Conservation (phyloP, 2,797 vertebrate genomes). For the Labeo calbasu region DNA sequence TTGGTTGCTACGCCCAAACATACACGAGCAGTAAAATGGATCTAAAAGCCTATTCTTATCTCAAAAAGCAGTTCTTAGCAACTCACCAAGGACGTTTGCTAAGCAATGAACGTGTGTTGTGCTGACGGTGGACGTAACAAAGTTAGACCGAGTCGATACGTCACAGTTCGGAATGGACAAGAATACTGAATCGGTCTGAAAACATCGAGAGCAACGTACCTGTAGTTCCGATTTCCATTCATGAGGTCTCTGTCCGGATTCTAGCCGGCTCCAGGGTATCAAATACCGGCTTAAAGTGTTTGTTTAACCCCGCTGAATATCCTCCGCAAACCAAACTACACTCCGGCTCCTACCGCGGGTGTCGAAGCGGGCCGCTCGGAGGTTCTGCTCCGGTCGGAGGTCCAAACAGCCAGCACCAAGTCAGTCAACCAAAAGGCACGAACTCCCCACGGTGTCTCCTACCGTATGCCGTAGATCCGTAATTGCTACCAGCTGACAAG, state of each 20-base stretch:
- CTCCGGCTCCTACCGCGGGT: constrained; percentile 57
- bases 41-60: not conserved
- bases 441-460: constrained; percentile 12
- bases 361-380: constrained; percentile 65
- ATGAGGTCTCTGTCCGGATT: constrained; percentile 87
- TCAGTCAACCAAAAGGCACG: constrained; percentile 21
- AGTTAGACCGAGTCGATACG: constrained; percentile 7
- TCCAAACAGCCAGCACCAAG: constrained; percentile 43
- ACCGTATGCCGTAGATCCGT: constrained; percentile 10
- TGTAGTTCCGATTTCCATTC: constrained; percentile 99
- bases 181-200: not conserved
- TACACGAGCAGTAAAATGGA: not conserved
- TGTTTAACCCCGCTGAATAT: constrained; percentile 18
- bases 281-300: constrained; percentile 44
- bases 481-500: constrained; percentile 55
- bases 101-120: not conserved
- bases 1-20: constrained; percentile 7
- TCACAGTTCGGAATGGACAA: not conserved
- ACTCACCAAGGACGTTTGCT: not conserved
- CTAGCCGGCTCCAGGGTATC: constrained; percentile 71
- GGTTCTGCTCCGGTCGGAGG: constrained; percentile 60
- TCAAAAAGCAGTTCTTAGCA: not conserved
- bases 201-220: constrained; percentile 71
- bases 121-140: not conserved
- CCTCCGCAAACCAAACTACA: constrained; percentile 32